These are phyloP conservation scores for Brevimyrus niger DNA, from an alignment of 2,113 vertebrate species.

Conservation along the genomic window DNA sequence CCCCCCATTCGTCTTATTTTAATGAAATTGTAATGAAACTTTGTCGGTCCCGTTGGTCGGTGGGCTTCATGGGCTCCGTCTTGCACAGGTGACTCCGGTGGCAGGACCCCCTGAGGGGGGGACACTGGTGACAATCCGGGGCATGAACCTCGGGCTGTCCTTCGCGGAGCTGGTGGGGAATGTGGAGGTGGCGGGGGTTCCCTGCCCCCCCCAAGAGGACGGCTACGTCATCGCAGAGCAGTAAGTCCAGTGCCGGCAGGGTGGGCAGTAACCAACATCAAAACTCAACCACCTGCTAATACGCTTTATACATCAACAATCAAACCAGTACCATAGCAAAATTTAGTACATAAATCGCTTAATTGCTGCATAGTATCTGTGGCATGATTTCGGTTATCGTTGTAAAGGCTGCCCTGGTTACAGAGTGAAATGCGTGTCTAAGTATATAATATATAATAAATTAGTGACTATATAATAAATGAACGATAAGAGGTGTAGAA, in stretches of 20 bases:
- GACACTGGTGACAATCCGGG: slow-evolving; percentile 84
- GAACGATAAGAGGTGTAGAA: neutral
- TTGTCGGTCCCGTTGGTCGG: neutral
- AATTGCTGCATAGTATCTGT: neutral
- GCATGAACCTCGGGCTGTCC: slow-evolving; percentile 84
- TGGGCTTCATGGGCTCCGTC: neutral
- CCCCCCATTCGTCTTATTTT: neutral
- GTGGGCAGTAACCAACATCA: neutral
- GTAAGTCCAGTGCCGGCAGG: slow-evolving; percentile 57
- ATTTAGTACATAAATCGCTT: neutral
- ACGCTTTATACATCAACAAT: neutral
- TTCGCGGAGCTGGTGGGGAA: slow-evolving; percentile 84
- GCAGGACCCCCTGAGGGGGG: slow-evolving; percentile 86
- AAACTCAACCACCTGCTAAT: neutral
- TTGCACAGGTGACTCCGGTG: slow-evolving; percentile 74
- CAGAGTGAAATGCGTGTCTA: neutral
- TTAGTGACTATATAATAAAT: neutral
- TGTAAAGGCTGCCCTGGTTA: neutral
- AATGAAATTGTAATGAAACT: neutral
- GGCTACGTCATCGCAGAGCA: slow-evolving; percentile 88
- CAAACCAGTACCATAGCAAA: neutral
- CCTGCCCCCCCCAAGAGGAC: slow-evolving; percentile 70
- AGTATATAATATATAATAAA: neutral
- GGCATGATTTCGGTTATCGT: neutral
- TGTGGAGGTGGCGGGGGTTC: slow-evolving; percentile 84